Conservation (phyloP, 2,113 vertebrate genomes). For the Clarias gariepinus region DNA sequence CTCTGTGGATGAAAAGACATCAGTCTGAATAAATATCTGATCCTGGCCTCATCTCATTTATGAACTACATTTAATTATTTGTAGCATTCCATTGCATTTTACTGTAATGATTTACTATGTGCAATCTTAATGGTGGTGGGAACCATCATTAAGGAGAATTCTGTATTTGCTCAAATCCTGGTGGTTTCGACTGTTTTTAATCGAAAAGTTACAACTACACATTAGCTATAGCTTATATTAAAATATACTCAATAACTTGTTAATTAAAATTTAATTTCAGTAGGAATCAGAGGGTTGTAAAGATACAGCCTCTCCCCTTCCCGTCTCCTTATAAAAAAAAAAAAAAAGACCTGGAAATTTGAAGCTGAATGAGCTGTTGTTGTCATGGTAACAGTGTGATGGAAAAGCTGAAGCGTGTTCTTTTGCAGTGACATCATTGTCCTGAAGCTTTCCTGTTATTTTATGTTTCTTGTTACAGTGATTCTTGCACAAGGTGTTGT, state of each 20-base stretch:
- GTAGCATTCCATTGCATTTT: not conserved
- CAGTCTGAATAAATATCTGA: not conserved
- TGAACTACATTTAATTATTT: not conserved
- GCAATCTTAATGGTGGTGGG: not conserved
- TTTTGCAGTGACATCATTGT: constrained; percentile 56
- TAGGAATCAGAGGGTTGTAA: not conserved
- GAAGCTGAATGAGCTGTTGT: constrained; percentile 52
- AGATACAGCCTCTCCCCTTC: not conserved
- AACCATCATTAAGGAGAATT: not conserved
- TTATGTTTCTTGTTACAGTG: not conserved
- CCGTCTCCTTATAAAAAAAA: constrained; percentile 25
- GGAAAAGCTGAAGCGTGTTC: constrained; percentile 29
- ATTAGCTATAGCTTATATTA: not conserved
- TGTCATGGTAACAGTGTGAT: constrained; percentile 63
- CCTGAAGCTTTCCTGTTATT: constrained; percentile 45
- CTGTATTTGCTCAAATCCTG: not conserved
- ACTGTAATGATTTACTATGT: not conserved
- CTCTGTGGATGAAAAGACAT: constrained; percentile 70
- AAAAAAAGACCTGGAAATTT: not conserved
- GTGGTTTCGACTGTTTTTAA: not conserved
- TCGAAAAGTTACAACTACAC: not conserved
- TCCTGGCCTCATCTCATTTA: not conserved
- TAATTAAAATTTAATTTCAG: not conserved
- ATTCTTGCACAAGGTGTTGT: not conserved
- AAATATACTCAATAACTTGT: not conserved